Percentiles rank a stretch among this genome's conserved stretches.
These are phyloP conservation scores for Heliconius himera DNA, from an alignment of 1,140 invertebrate species.

Conservation along the genomic window DNA sequence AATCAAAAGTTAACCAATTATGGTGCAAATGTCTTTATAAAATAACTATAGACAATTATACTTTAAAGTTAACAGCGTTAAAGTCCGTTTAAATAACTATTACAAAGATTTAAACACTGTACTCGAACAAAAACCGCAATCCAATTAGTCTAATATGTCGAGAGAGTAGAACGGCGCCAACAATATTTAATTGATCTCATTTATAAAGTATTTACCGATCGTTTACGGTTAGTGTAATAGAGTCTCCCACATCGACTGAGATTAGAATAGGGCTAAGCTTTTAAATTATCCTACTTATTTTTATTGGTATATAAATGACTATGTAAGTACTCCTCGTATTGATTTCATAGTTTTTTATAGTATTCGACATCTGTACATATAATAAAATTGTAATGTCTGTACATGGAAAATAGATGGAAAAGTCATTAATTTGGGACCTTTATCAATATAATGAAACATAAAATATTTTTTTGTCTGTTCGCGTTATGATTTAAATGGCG, in stretches of 20 bases:
- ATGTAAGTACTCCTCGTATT: neutral
- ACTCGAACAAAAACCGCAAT: neutral
- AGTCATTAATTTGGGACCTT: too few relatives aligned
- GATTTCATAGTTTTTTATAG: neutral
- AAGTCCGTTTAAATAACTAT: neutral
- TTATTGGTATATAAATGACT: neutral
- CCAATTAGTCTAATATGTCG: conserved; percentile 1
- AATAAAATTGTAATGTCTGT: too few relatives aligned
- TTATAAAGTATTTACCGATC: conserved; percentile 26
- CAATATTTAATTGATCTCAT: conserved; percentile 23
- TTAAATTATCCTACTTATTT: neutral
- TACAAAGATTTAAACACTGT: neutral
- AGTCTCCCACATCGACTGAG: neutral
- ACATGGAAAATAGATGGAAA: too few relatives aligned
- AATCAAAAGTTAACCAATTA: too few relatives aligned
- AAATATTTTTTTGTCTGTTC: too few relatives aligned
- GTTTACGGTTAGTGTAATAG: conserved; percentile 10
- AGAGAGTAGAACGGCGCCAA: conserved; percentile 14
- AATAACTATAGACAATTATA: neutral
- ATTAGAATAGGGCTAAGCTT: neutral
- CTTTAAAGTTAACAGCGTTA: neutral
- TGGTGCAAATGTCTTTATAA: neutral
- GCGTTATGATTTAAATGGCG: too few relatives aligned
- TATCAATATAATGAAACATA: too few relatives aligned
- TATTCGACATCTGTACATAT: neutral